Conservation (phyloP, 2,888 invertebrate species). For the Allolobophora icterica region DNA sequence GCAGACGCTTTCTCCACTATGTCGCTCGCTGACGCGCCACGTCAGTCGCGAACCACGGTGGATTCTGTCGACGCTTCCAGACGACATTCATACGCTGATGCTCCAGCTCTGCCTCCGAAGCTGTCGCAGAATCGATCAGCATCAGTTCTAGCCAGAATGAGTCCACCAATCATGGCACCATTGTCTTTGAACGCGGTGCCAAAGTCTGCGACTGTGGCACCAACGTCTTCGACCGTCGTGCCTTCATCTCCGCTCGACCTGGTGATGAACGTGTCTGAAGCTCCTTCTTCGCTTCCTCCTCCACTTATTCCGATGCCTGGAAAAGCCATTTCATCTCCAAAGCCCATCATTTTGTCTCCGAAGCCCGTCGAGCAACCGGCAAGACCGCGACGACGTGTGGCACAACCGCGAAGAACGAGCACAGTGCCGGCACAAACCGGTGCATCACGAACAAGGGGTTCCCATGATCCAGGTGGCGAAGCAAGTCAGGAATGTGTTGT, state of each 20-base stretch:
- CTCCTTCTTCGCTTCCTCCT: slow-evolving; percentile 29
- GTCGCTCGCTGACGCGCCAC: neutral
- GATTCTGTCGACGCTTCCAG: neutral
- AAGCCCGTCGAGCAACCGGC: neutral
- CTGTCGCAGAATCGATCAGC: slow-evolving; percentile 9
- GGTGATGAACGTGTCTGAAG: neutral
- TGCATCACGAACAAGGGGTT: neutral
- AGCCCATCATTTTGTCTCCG: neutral
- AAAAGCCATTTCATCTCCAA: neutral
- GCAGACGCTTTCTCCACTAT: neutral
- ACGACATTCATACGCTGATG: slow-evolving; percentile 1
- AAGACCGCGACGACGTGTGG: neutral
- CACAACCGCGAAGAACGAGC: neutral
- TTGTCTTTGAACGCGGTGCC: neutral
- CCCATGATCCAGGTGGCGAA: slow-evolving; percentile 42
- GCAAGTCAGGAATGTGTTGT: slow-evolving; percentile 81
- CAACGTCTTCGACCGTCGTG: neutral
- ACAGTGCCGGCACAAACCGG: neutral
- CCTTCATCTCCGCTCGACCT: slow-evolving; percentile 14
- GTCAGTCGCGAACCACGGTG: neutral
- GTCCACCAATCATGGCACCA: neutral
- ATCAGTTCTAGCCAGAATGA: neutral
- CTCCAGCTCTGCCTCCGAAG: slow-evolving; percentile 22
- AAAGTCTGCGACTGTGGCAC: neutral
- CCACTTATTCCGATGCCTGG: slow-evolving; percentile 39